Evolutionary conservation across 2,797 vertebrate genomes (phyloP).

Genomic region (Liasis olivaceus): DNA sequence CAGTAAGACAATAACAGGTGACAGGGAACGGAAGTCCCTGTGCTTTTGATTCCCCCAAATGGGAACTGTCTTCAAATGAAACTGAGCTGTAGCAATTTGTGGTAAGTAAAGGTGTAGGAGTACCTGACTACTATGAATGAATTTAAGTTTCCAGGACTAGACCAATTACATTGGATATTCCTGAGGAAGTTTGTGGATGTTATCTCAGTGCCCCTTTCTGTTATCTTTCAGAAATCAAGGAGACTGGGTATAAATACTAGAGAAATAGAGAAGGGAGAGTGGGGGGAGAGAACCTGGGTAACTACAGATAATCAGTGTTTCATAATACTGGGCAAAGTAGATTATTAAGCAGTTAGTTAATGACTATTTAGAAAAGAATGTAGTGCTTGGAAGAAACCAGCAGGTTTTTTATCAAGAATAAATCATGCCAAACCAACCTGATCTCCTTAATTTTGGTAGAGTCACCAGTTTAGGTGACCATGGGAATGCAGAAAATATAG

Average conservation of each 20-base stretch:
- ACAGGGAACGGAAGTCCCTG: neutral
- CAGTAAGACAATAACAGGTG: neutral
- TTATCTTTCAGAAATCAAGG: neutral
- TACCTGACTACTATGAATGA: neutral
- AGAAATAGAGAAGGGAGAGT: neutral
- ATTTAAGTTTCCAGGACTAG: neutral
- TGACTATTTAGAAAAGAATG: neutral
- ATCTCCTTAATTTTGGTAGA: too few species aligned
- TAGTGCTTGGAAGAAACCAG: too few species aligned
- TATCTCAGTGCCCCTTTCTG: neutral
- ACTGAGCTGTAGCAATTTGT: neutral
- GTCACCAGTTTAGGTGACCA: too few species aligned
- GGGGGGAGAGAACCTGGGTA: neutral
- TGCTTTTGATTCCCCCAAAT: neutral
- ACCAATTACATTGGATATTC: neutral
- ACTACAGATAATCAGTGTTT: neutral
- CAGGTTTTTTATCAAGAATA: too few species aligned
- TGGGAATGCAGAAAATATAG: too few species aligned
- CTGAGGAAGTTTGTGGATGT: neutral
- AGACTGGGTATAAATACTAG: neutral
- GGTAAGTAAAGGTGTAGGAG: neutral
- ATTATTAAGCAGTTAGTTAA: neutral
- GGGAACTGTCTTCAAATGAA: neutral
- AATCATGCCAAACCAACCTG: too few species aligned
- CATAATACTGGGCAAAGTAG: neutral